Evolutionary conservation across 2,113 vertebrate species (phyloP), one percentile per base, ranked within the genome.

Genomic region (Smithornis capensis): DNA sequence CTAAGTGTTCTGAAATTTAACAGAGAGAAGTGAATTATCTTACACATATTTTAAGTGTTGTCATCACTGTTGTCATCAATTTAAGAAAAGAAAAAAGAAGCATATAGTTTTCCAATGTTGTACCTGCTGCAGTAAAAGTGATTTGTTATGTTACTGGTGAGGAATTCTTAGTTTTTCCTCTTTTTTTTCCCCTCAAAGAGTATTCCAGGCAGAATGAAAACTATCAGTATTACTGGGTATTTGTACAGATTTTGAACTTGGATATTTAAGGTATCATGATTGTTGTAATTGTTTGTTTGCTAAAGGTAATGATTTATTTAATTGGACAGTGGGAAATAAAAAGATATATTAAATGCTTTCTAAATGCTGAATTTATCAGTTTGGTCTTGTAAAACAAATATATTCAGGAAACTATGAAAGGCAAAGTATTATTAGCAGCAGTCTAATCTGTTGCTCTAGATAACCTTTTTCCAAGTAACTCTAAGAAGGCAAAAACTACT

Each of bases 351-450:
- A 63, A 91, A 65, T 49, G 2, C 35, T 82, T 95, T 88, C 64
- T 82, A 56, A 44, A 60, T 75, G 63, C 53, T 81, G 56, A 50
- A 63, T 82, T 89, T 93, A 94, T 92, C 63, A 24, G 15, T 75
- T 81, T 3, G 10, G 50, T 70, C 15, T 63, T 83, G 52, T 70
- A 77, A 89, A 92, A 74, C 50, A 94, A 92, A 95, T 53, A 83
- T 44, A 27, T 49, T 62, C 89, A 89, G 97, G 91, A 96, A 96
- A 83, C 67, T 84, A 62, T 12, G 24, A 83, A 80, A 86, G 64
- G 24, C 59, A 44, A 71, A 88, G 17, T 77, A 78, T 93, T 94
- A 86, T 95, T 96, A 94, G 81, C 50, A 81, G 59, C 65, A 95
- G 69, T 89, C 52, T 73, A 74, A 60, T 79, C 92, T 96, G 49